Evolutionary conservation across 1,140 invertebrate species (phyloP), one percentile per base, ranked within the genome.

Genomic region (Drosophila watanabei): DNA sequence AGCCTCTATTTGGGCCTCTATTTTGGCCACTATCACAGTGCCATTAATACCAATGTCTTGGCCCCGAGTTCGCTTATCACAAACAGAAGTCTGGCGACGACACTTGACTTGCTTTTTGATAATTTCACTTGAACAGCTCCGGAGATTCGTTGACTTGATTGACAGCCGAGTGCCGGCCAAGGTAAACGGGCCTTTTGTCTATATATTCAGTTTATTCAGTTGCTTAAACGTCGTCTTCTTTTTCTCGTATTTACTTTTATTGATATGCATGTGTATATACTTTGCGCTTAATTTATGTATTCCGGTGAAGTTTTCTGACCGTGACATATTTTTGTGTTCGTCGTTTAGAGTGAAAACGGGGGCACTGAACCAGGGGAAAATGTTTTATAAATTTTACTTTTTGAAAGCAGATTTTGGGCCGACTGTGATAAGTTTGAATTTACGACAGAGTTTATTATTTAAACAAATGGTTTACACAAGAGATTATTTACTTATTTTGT

Each of bases 251-350:
- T 80, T 60, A 62, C 58, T 39, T 82, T 37, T 61, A 56, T 80
- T 30, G 37, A 33, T 70, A 56, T 54, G 46, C 18, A 20, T 33
- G 9, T 30, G 10, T 28, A 58, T 58, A 56, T 37, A 37, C 64
- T 66, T 43, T 49, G 18, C 11, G 10, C 24, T 77, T 88, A 89
- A 88, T 87, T 88, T 88, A 80, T 88, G 83, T 80, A 68, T 77
- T 83, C 69, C 60, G 80, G 48, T 76, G 63, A 79, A 86, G 70
- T 85, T 85, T 80, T 61, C 81, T 88, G 81, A 72, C 85, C 85
- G 73, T 88, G 85, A 88, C 85, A 88, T 72, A 43, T 81, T 85
- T 87, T 60, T 61, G 48, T 54, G 32, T 35, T 64, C 39, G 24
- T 45, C 18, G 59, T 52, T 57, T 9, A 14, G 16, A 18, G 39